Evolutionary conservation across 2,113 vertebrate species (phyloP).

Genomic region (Hippocampus abdominalis): DNA sequence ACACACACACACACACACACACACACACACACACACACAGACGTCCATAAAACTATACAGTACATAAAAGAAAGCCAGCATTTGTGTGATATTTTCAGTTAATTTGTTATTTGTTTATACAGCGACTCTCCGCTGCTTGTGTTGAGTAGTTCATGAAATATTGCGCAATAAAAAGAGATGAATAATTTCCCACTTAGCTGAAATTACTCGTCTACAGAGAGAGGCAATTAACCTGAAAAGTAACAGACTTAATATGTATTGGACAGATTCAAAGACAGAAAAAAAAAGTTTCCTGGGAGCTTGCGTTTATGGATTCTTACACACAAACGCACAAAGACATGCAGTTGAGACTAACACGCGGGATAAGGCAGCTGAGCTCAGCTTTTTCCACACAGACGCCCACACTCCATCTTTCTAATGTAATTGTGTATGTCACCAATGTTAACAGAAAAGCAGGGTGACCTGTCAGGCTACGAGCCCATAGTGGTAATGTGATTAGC

Average conservation of each 20-base stretch:
- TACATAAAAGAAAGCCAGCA: too few species aligned
- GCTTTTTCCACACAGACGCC: slow-evolving; percentile 27
- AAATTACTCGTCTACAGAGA: background rate
- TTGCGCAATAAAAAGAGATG: too few species aligned
- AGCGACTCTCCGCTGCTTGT: too few species aligned
- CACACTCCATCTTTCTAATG: slow-evolving; percentile 29
- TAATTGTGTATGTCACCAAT: slow-evolving; percentile 42
- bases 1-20: background rate
- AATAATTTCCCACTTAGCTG: too few species aligned
- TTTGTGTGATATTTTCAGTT: background rate
- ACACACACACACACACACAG: background rate
- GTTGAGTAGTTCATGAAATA: too few species aligned
- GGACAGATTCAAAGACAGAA: background rate
- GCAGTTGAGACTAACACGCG: slow-evolving; percentile 29
- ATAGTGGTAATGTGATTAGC: slow-evolving; percentile 36
- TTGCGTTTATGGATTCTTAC: slow-evolving; percentile 12
- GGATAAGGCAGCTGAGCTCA: slow-evolving; percentile 43
- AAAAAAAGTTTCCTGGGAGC: background rate
- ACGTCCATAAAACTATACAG: too few species aligned
- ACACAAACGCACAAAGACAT: slow-evolving; percentile 2
- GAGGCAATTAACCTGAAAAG: background rate
- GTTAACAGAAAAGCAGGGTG: slow-evolving; percentile 50
- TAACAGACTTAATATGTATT: background rate
- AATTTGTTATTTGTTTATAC: background rate
- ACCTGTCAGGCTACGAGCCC: slow-evolving; percentile 47